A percentile compares a stretch with the other conserved stretches of the same genome.
Evolutionary conservation across 2,888 invertebrate genomes (phyloP).

Genomic region (Emesis castigata): DNA sequence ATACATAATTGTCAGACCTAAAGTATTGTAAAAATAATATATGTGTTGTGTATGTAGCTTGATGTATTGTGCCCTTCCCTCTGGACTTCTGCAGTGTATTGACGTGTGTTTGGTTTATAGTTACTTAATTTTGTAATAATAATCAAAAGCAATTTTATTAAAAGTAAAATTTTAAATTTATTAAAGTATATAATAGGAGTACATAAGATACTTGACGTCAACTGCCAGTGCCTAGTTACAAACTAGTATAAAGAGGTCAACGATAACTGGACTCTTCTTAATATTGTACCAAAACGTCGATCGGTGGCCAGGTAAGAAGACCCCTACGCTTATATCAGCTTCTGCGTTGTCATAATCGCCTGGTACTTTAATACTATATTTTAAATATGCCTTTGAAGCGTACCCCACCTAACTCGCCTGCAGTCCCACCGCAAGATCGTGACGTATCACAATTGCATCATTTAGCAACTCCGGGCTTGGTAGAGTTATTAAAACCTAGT

Average conservation of each 20-base stretch:
- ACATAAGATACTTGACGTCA: background rate
- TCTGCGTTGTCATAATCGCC: background rate
- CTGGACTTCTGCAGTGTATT: no score
- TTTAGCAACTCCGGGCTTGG: background rate
- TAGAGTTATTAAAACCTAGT: background rate
- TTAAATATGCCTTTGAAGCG: background rate
- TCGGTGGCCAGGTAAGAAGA: background rate
- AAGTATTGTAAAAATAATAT: no score
- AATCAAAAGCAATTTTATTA: no score
- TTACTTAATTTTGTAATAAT: no score
- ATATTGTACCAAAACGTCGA: background rate
- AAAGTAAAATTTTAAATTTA: no score
- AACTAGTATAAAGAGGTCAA: background rate
- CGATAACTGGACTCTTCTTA: background rate
- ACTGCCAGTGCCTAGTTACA: no score
- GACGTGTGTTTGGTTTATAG: no score
- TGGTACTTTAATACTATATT: background rate
- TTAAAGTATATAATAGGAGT: no score
- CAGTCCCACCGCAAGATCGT: background rate
- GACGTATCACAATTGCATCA: background rate
- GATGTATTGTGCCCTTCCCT: no score
- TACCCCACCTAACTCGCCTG: background rate
- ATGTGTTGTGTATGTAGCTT: no score
- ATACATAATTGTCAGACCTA: no score
- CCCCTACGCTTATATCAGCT: background rate